phyloP scores from a whole-genome alignment of 2,113 vertebrate species.

The Brachypodius melanocephalos region DNA sequence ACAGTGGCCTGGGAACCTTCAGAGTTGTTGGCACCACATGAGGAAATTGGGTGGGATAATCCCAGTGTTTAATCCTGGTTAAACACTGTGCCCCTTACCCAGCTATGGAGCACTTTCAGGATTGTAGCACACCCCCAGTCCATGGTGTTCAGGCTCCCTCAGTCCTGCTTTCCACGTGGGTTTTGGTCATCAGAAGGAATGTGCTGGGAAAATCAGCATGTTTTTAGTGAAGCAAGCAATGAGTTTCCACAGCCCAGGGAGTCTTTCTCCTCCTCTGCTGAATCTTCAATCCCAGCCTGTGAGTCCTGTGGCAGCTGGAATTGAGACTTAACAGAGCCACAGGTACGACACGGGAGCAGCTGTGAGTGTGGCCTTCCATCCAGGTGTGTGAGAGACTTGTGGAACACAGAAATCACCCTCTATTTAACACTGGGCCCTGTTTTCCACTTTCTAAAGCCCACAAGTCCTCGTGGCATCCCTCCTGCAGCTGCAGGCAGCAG shows the following conservation, averaged over 20 bases:
- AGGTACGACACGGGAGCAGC: neutral
- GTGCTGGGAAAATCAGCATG: neutral
- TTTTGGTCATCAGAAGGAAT: neutral
- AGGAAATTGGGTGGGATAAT: neutral
- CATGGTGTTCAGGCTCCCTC: neutral
- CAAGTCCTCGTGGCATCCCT: neutral
- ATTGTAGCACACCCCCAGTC: neutral
- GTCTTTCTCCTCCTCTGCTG: neutral
- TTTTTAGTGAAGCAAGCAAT: neutral
- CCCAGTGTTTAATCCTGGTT: neutral
- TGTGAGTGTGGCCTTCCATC: neutral
- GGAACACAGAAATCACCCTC: neutral
- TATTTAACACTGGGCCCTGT: neutral
- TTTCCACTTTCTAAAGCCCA: neutral
- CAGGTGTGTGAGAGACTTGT: neutral
- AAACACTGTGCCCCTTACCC: accelerated
- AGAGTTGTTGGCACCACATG: accelerated
- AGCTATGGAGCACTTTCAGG: neutral
- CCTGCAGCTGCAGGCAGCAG: neutral
- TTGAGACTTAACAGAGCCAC: neutral
- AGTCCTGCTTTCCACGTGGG: neutral
- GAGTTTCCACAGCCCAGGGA: neutral
- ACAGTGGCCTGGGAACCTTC: neutral
- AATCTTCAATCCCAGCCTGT: neutral
- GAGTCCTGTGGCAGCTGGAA: neutral